Base-by-base conservation (phyloP, 2,113 vertebrate species). In the Mystacornis crossleyi region DNA sequence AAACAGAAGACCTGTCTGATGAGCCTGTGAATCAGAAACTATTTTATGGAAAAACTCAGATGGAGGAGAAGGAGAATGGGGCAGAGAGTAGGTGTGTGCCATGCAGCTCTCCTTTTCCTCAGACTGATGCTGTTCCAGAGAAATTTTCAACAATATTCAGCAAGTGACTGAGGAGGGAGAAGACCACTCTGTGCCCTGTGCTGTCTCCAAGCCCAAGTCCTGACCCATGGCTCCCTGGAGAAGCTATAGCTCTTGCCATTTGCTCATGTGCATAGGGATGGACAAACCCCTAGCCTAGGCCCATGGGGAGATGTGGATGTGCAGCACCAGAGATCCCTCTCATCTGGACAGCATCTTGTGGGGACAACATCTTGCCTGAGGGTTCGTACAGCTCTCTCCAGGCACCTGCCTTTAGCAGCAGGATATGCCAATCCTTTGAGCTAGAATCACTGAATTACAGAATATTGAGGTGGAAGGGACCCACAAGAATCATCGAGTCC, bases 261-360 rank as follows among this genome's bases (percentile, higher is more conserved):
- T 58, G n/a, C 15, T 72, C 2, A 2, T 29, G 25, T 18, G 20
- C 24, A 9, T 2, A 1, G 4, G 31, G 17, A 66, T 34, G 33
- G 21, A 55, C 26, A 66, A 51, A 48, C 1, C 5, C 6, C 38
- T 28, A 50, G 10, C 6, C 6, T 18, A 69, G 36, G 21, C 9
- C 23, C 21, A 7, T 5, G 7, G 12, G 14, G n/a, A 86, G 19
- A 64, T 0, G 1, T 10, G 0, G 0, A 55, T 3, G 1, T 51
- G 19, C 8, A 90, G 45, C 11, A 71, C 7, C 25, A 70, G 34
- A 9, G 3, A 65, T 26, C 5, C 5, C 14, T 83, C 25, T 38
- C 2, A 1, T 36, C 36, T 48, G 5, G 45, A 47, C 6, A 47
- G 12, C 20, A 47, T 21, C 20, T 47, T n/a, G 5, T 0, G 0